Percentiles rank a stretch among this genome's conserved stretches.
These are phyloP conservation scores for Smittia aterrima DNA, from an alignment of 2,888 invertebrate genomes.

Conservation along the genomic window DNA sequence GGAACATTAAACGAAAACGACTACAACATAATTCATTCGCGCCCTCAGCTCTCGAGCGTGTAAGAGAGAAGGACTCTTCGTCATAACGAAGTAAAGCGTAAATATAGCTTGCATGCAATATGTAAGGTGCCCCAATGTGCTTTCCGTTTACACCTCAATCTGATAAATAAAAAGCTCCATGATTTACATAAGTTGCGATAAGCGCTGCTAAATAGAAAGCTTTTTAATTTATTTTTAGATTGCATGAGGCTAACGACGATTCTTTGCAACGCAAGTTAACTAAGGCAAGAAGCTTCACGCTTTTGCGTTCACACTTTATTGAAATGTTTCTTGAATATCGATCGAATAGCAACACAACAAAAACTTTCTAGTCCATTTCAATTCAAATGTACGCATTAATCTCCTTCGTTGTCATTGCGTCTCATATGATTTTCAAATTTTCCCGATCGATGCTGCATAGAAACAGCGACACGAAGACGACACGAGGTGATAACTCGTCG, in stretches of 20 bases:
- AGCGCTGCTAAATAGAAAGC: background rate
- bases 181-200: slow-evolving; percentile 39
- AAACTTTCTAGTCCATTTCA: background rate
- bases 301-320: too few relatives aligned
- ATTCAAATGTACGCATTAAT: background rate
- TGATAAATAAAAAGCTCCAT: slow-evolving; percentile 32
- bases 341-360: too few relatives aligned
- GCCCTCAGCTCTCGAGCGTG: background rate
- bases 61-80: background rate
- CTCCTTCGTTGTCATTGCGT: background rate
- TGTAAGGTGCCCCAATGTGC: background rate
- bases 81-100: slow-evolving; percentile 15
- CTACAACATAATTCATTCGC: slow-evolving; percentile 26
- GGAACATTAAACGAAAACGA: slow-evolving; percentile 19
- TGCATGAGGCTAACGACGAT: slow-evolving; percentile 24
- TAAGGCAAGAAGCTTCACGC: background rate
- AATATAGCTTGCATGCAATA: slow-evolving; percentile 36
- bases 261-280: background rate
- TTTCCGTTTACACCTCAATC: slow-evolving; percentile 31
- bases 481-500: too few relatives aligned
- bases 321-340: too few relatives aligned
- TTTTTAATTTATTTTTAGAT: slow-evolving; percentile 39
- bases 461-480: too few relatives aligned
- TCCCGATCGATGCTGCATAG: too few relatives aligned
- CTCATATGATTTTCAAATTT: too few relatives aligned